Evolutionary conservation across 1,140 invertebrate genomes (phyloP).

Genomic region (Ceratina japonica): DNA sequence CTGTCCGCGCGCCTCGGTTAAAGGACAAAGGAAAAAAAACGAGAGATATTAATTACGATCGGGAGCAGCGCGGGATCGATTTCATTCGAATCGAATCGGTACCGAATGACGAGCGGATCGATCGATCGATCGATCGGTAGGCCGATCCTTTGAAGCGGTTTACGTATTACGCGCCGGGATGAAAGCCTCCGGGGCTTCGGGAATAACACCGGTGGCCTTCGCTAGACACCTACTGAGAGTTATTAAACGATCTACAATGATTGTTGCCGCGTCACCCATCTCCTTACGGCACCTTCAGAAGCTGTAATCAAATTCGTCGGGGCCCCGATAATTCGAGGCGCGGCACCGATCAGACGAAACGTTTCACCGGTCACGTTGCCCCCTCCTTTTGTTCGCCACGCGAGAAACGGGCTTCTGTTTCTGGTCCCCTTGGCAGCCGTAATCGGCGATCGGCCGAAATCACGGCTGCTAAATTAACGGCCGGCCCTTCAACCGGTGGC

Average conservation of each 20-base stretch:
- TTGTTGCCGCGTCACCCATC: constrained; percentile 67
- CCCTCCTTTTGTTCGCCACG: constrained; percentile 11
- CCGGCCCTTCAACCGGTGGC: constrained; percentile 1
- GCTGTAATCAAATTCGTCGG: constrained; percentile 67
- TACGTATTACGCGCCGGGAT: constrained; percentile 53
- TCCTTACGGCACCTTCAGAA: constrained; percentile 63
- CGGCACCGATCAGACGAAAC: constrained; percentile 30
- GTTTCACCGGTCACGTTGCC: constrained; percentile 5
- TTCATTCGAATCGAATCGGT: constrained; percentile 34
- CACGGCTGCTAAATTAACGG: constrained; percentile 25
- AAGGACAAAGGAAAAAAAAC: background rate
- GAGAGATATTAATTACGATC: constrained; percentile 23
- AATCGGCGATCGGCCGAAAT: constrained; percentile 22
- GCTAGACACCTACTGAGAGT: constrained; percentile 66
- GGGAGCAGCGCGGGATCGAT: constrained; percentile 17
- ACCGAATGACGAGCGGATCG: constrained; percentile 26
- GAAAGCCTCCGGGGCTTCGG: constrained; percentile 40
- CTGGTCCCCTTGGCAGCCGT: constrained; percentile 8
- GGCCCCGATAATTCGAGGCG: constrained; percentile 52
- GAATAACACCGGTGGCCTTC: constrained; percentile 66
- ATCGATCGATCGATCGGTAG: constrained; percentile 33
- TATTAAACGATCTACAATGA: constrained; percentile 67
- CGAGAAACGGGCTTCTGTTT: constrained; percentile 43
- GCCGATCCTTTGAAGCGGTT: constrained; percentile 50
- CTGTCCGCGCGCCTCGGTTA: too few relatives aligned